A percentile compares a stretch with the other conserved stretches of the same genome.
Conservation (phyloP, 2,113 vertebrate species). For the Dasyornis broadbenti region DNA sequence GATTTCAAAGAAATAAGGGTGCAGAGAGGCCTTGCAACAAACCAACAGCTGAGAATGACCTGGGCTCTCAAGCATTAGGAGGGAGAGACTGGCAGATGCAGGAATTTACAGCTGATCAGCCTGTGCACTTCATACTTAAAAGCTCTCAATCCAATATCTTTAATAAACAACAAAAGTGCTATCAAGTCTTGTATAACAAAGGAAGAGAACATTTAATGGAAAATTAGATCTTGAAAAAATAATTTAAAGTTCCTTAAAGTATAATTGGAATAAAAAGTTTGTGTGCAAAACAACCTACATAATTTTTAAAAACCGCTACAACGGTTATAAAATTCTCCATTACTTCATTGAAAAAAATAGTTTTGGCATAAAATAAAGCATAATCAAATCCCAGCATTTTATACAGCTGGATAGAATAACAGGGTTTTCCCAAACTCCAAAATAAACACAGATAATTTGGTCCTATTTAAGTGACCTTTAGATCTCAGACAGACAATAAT, state of each 20-base stretch:
- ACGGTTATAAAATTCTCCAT: neutral
- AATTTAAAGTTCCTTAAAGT: neutral
- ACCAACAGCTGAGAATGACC: neutral
- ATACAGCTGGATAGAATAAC: neutral
- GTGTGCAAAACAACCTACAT: neutral
- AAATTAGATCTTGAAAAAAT: neutral
- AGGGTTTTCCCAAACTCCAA: neutral
- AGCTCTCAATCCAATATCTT: neutral
- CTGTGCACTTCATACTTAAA: neutral
- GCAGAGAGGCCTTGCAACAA: neutral
- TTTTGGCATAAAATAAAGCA: neutral
- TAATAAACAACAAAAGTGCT: neutral
- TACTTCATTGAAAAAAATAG: neutral
- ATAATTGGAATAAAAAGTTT: neutral
- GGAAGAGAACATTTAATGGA: neutral
- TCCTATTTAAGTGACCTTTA: conserved; percentile 42
- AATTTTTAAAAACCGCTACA: neutral
- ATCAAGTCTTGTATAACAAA: neutral
- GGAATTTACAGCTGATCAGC: neutral
- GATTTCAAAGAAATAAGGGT: neutral
- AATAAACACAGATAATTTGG: conserved; percentile 23
- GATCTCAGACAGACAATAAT: conserved; percentile 32
- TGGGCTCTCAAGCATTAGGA: neutral
- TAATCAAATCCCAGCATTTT: neutral
- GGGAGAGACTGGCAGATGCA: neutral